Percentiles rank a stretch among this genome's conserved stretches.
These are phyloP conservation scores for Sepiola atlantica DNA, from an alignment of 2,888 invertebrate genomes.

Conservation along the genomic window DNA sequence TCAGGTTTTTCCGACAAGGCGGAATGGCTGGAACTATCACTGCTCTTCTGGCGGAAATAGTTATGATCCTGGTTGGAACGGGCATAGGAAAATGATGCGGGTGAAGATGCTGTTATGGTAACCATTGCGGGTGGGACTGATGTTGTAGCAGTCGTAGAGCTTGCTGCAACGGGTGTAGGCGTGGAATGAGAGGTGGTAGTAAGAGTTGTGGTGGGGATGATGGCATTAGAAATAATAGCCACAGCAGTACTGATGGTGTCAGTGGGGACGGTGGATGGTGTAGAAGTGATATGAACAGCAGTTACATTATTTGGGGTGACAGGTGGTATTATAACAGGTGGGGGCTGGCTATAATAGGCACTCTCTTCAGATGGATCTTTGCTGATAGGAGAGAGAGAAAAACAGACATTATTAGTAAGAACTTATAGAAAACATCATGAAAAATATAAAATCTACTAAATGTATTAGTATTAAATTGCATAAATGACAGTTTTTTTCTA, in stretches of 20 bases:
- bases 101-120: not conserved
- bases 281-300: not conserved
- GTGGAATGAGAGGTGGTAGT: not conserved
- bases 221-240: not conserved
- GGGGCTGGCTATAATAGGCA: not conserved
- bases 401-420: not conserved
- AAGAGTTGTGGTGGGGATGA: not conserved
- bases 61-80: conserved; percentile 62
- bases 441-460: not conserved
- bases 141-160: not conserved
- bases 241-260: not conserved
- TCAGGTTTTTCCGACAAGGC: conserved; percentile 44
- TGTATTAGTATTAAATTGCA: not conserved
- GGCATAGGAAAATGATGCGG: not conserved
- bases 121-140: not conserved
- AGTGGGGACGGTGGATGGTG: not conserved
- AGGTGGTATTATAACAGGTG: not conserved
- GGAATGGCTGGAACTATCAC: conserved; percentile 51
- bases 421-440: not conserved
- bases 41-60: conserved; percentile 65
- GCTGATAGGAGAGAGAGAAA: not conserved
- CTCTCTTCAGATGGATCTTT: not conserved
- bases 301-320: not conserved
- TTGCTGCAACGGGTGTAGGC: not conserved
- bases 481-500: too few species aligned